These are phyloP conservation scores for Dendropsophus ebraccatus DNA, from an alignment of 2,113 vertebrate genomes.

Conservation along the genomic window DNA sequence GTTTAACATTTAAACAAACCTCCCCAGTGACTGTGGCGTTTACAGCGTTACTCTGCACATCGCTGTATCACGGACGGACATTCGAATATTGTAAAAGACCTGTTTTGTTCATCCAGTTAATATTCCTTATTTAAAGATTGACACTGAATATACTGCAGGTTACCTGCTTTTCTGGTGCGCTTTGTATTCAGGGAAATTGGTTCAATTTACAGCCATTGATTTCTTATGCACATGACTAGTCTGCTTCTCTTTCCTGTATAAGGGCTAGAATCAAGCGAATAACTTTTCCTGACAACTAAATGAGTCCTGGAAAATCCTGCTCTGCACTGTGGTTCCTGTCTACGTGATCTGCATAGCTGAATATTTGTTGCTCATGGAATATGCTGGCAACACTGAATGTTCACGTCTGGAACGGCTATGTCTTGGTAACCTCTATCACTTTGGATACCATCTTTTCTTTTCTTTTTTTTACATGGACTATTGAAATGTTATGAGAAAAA, in stretches of 20 bases:
- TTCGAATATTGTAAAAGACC: conserved; percentile 17
- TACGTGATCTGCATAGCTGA: conserved; percentile 21
- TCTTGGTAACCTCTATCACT: not conserved
- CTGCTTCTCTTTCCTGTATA: not conserved
- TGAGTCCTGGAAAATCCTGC: not conserved
- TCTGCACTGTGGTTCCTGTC: conserved; percentile 31
- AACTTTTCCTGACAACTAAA: conserved; percentile 11
- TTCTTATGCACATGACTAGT: conserved; percentile 16
- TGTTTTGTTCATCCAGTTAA: conserved; percentile 17
- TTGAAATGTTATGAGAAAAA: not conserved
- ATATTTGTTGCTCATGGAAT: conserved; percentile 13
- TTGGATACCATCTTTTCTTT: not conserved
- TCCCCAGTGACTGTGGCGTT: not conserved
- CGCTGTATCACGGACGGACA: not conserved
- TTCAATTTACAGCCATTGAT: conserved; percentile 17
- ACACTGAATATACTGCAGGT: conserved; percentile 15
- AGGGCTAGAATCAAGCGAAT: conserved; percentile 13
- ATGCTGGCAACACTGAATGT: conserved; percentile 7
- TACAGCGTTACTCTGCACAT: not conserved
- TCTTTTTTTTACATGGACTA: not conserved
- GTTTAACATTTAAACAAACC: not conserved
- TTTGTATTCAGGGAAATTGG: conserved; percentile 37
- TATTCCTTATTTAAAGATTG: conserved; percentile 16
- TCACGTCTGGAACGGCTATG: not conserved
- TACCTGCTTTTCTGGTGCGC: not conserved